phyloP scores from a whole-genome alignment of 2,113 vertebrate genomes.

The Leucopsar rothschildi region DNA sequence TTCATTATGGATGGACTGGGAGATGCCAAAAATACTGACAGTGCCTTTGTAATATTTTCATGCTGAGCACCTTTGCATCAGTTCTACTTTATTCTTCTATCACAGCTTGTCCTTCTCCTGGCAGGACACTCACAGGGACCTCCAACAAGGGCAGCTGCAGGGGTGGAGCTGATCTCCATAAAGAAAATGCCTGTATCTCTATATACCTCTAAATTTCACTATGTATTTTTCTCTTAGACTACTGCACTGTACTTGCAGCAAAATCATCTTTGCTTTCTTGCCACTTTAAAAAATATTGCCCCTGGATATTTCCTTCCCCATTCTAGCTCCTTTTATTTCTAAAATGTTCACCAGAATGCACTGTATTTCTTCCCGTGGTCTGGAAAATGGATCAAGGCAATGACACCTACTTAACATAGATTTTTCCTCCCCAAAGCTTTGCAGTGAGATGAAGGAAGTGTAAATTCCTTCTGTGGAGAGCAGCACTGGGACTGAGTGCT shows the following conservation, averaged over 20 bases:
- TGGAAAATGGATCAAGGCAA: constrained; percentile 14
- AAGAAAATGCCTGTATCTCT: neutral
- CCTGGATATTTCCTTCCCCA: neutral
- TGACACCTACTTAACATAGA: neutral
- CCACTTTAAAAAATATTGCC: neutral
- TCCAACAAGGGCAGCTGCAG: neutral
- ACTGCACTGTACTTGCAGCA: neutral
- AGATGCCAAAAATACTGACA: neutral
- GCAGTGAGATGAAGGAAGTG: neutral
- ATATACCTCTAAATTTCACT: neutral
- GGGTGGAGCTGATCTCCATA: neutral
- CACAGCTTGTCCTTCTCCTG: neutral
- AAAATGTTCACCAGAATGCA: neutral
- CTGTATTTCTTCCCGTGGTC: neutral
- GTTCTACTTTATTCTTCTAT: neutral
- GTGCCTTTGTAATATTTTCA: neutral
- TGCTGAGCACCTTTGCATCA: neutral
- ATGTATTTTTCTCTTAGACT: neutral
- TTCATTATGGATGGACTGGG: neutral
- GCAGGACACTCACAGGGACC: neutral
- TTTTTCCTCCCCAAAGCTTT: neutral
- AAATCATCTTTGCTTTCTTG: neutral
- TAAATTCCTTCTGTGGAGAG: neutral
- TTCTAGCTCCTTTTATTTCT: neutral
- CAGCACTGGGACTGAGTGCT: neutral